Evolutionary conservation across 2,797 vertebrate species (phyloP), one percentile per base, ranked within the genome.

Genomic region (Sphaeramia orbicularis): DNA sequence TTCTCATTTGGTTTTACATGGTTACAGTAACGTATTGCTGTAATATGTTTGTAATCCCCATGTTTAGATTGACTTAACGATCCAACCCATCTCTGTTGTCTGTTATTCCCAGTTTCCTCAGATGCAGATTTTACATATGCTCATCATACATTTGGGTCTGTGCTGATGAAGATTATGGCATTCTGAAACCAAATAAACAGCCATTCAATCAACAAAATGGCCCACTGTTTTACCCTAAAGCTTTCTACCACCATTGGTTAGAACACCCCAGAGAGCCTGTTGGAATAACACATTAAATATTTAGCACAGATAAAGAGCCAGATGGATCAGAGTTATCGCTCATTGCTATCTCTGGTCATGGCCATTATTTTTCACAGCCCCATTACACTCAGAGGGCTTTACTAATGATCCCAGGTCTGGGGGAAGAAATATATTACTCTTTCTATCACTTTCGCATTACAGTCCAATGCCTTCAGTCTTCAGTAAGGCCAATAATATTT

Each of bases 261-360:
- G 78, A 90, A 87, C 81, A 86, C 88, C 87, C 85, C 48, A 73
- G 86, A 88, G 88, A 91, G 85, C 78, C 85, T 71, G 72, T 84
- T 89, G 85, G 74, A 92, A 90, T 90, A 91, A 90, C 89, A 88
- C 83, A 91, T 93, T 86, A 93, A 93, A 92, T 91, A 93, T 92
- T 92, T 88, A 93, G 85, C 78, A 53, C 87, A 83, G 89, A 92
- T 90, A 89, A 92, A 91, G 86, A 89, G 84, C 78, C 90, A 92
- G 90, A 92, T 91, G 91, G 89, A 90, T 93, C 83, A 84, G 90
- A 92, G 89, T 92, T 91, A 93, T 92, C 89, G 78, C 85, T 92
- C 89, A 88, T 85, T 89, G 89, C 87, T 89, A 93, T 93, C 90
- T 91, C 89, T 88, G 89, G 88, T 92, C 86, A 88, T 86, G 73